phyloP scores from a whole-genome alignment of 2,113 vertebrate genomes.

The Sander vitreus region DNA sequence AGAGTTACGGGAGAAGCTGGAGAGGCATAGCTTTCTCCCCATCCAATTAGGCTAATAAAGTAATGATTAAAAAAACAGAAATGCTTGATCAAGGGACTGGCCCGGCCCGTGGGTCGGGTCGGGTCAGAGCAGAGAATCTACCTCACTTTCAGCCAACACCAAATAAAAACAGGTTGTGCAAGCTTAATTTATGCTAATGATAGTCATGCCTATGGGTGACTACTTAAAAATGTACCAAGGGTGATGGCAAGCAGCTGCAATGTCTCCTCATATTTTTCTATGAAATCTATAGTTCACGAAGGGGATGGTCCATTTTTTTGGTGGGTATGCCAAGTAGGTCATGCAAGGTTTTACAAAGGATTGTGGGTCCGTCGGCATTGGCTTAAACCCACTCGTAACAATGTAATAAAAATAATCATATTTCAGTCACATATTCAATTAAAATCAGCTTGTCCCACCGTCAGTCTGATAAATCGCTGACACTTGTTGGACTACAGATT shows the following conservation, averaged over 20 bases:
- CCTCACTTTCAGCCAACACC: neutral
- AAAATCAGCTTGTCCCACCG: slow-evolving; percentile 1
- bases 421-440: neutral
- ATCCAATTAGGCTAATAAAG: no score
- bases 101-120: no score
- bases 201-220: slow-evolving; percentile 9
- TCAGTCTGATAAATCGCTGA: neutral
- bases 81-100: no score
- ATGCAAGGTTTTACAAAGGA: neutral
- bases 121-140: no score
- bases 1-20: no score
- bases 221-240: slow-evolving; percentile 31
- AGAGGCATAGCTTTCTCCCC: no score
- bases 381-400: neutral
- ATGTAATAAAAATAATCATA: neutral
- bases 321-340: neutral
- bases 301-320: neutral
- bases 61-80: no score
- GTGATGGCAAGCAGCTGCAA: slow-evolving; percentile 37
- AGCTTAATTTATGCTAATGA: slow-evolving; percentile 12
- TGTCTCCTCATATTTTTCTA: slow-evolving; percentile 21
- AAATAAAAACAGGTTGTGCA: slow-evolving; percentile 6
- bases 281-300: slow-evolving; percentile 1
- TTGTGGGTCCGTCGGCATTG: neutral
- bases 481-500: slow-evolving; percentile 23